Evolutionary conservation across 2,113 vertebrate species (phyloP).

Genomic region (Hiodon alosoides): DNA sequence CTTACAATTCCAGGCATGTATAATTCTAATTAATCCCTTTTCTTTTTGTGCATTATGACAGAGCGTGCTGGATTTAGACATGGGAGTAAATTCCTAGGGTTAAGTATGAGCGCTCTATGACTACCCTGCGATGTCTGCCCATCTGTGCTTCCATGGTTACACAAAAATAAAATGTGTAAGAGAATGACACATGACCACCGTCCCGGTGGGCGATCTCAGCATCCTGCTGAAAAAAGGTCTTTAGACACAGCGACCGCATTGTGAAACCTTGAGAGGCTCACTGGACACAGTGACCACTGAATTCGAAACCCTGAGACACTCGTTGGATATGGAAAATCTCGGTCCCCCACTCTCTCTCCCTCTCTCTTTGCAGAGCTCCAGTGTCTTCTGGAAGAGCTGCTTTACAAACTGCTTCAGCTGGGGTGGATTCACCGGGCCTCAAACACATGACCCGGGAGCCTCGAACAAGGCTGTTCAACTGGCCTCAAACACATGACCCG

Average conservation of each 20-base stretch:
- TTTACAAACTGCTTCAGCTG: constrained; percentile 35
- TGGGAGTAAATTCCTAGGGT: background rate
- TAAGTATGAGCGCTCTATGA: background rate
- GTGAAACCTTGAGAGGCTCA: too few species aligned
- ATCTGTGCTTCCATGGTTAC: background rate
- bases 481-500: too few species aligned
- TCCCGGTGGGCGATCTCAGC: too few species aligned
- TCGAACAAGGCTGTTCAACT: too few species aligned
- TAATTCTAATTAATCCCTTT: background rate
- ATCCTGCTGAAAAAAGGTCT: background rate
- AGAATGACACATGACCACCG: background rate
- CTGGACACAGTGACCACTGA: too few species aligned
- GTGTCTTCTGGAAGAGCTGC: background rate
- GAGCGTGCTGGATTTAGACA: background rate
- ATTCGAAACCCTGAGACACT: too few species aligned
- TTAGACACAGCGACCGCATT: background rate
- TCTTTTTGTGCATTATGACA: background rate
- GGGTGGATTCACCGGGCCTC: constrained; percentile 26
- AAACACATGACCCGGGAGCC: too few species aligned
- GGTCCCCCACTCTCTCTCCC: background rate
- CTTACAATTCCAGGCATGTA: background rate
- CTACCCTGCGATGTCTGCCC: too few species aligned
- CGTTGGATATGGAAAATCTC: too few species aligned
- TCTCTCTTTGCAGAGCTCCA: too few species aligned
- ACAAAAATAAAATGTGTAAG: background rate